Percentiles rank a stretch among this genome's conserved stretches.
phyloP scores from a whole-genome alignment of 2,113 vertebrate genomes.

The Cheirogaleus medius region DNA sequence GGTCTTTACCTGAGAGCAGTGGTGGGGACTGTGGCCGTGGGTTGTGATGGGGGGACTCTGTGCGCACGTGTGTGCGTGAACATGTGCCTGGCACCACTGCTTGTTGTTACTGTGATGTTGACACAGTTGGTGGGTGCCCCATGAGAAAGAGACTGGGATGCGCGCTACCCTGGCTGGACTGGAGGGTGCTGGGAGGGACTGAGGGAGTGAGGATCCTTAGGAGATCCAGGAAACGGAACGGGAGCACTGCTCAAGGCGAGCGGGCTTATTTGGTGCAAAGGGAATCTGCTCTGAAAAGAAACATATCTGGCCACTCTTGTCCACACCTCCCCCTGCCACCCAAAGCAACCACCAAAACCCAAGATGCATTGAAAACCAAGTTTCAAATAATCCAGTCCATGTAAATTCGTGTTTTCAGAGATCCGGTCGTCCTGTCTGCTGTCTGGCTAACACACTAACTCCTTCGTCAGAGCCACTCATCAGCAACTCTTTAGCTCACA shows the following conservation, averaged over 20 bases:
- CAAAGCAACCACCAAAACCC: not conserved
- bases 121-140: not conserved
- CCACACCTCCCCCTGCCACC: not conserved
- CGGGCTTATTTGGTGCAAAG: not conserved
- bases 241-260: not conserved
- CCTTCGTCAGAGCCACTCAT: not conserved
- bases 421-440: not conserved
- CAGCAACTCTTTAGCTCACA: not conserved
- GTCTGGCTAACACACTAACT: accelerated
- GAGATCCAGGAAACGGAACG: not conserved
- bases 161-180: not conserved
- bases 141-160: not conserved
- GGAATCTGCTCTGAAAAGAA: not conserved
- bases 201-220: not conserved
- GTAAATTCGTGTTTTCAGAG: not conserved
- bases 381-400: not conserved
- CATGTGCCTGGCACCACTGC: not conserved
- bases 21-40: not conserved
- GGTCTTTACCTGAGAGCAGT: not conserved
- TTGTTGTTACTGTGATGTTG: not conserved
- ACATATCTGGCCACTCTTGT: not conserved
- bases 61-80: not conserved
- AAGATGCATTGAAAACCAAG: not conserved
- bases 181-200: not conserved
- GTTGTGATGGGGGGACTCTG: not conserved